Evolutionary conservation across 2,113 vertebrate genomes (phyloP), one percentile per base, ranked within the genome.

Genomic region (Opisthocomus hoazin): DNA sequence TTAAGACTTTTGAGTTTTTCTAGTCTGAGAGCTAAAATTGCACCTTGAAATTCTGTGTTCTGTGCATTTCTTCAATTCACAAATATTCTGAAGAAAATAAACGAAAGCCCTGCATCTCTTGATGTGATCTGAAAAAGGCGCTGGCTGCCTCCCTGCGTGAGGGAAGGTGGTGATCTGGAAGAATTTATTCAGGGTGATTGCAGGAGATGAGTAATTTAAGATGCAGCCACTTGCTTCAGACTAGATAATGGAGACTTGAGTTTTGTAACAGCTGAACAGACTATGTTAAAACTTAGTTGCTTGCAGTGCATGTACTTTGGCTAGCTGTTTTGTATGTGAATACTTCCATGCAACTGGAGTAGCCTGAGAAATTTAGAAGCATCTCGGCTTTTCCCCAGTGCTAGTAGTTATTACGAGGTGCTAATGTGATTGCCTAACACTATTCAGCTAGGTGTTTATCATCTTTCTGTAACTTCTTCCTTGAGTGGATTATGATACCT

Each of bases 171-270:
- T 79, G 74, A 68, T 91, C 57, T 93, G 84, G 84, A 95, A 93
- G 70, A 82, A 89, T 79, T 91, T 82, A 45, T 91, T 91, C 73
- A 69, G 89, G 78, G 53, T 89, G 89, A 56, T 64, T 91, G 91
- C 81, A 82, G 76, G 61, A 92, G 65, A 84, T 96, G 39, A 93
- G 91, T 93, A 85, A 91, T 82, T 94, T 68, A 89, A 94, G 27
- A 11, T 82, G 45, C 53, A 78, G 57, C 34, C 53, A 8, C 69
- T 82, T 89, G 73, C 84, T 84, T 95, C 65, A 64, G 84, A 88
- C 85, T 88, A 77, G 63, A 21, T 93, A 85, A 92, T 83, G 69
- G 78, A 71, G 75, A 16, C 50, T 27, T 27, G 82, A 65, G 54
- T 73, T 96, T 90, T 65, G 10, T 57, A 74, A 81, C 76, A 92